Conservation (phyloP, 2,797 vertebrate species). For the Toxotes lorentzi region DNA sequence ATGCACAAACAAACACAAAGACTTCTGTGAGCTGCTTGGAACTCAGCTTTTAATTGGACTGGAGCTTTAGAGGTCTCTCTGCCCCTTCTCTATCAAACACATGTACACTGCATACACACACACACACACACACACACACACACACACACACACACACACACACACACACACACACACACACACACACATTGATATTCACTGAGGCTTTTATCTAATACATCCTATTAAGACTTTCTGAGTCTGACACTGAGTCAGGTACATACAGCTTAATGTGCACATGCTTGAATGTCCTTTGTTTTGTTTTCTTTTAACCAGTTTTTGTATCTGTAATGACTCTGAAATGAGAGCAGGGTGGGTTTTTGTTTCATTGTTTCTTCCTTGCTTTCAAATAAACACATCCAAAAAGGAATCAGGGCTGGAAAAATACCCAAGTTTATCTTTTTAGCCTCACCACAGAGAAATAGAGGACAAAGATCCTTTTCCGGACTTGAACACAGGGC, state of each 20-base stretch:
- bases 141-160: not conserved
- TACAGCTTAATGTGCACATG: not conserved
- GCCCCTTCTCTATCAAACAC: slow-evolving; percentile 37
- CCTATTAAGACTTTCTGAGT: not conserved
- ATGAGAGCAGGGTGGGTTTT: not conserved
- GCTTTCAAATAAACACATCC: not conserved
- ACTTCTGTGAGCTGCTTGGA: slow-evolving; percentile 12
- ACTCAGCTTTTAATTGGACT: slow-evolving; percentile 65
- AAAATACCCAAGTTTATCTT: not conserved
- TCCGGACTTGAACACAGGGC: not conserved
- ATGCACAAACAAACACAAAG: slow-evolving; percentile 1
- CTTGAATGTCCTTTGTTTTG: not conserved
- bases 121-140: not conserved
- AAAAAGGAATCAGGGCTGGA: not conserved
- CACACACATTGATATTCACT: slow-evolving; percentile 1
- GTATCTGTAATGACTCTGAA: not conserved
- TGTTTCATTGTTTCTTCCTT: not conserved
- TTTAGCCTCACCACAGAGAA: not conserved
- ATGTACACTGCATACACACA: not conserved
- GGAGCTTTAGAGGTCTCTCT: slow-evolving; percentile 55
- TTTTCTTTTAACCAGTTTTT: not conserved
- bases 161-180: not conserved
- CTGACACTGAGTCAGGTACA: slow-evolving; percentile 4
- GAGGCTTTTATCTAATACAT: slow-evolving; percentile 24
- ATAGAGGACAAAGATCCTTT: not conserved